Percentiles rank a stretch among this genome's conserved stretches.
Evolutionary conservation across 2,113 vertebrate genomes (phyloP).

Genomic region (Gadus macrocephalus): DNA sequence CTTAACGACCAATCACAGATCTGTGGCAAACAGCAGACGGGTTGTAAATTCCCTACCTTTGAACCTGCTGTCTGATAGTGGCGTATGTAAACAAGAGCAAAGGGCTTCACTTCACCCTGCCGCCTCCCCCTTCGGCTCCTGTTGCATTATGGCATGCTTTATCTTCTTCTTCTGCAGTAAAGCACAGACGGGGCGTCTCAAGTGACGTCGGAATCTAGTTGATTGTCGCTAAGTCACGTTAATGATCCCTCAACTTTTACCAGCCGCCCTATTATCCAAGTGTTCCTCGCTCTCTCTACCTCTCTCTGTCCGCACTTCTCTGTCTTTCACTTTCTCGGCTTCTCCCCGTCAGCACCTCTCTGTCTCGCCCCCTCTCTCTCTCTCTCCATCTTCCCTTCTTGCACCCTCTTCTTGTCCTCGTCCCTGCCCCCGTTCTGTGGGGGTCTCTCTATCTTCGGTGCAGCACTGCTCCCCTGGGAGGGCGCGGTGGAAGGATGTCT

Average conservation of each 20-base stretch:
- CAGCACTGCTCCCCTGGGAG: conserved; percentile 15
- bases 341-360: not conserved
- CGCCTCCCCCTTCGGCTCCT: conserved; percentile 35
- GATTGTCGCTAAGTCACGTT: too few species aligned
- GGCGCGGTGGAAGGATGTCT: not conserved
- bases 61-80: conserved; percentile 57
- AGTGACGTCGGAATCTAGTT: not conserved
- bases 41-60: conserved; percentile 59
- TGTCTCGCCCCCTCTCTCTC: conserved; percentile 3
- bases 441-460: conserved; percentile 24
- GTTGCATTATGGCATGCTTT: not conserved
- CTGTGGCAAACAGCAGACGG: conserved; percentile 1
- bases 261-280: conserved; percentile 12
- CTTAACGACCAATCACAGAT: conserved; percentile 16
- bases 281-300: conserved; percentile 13
- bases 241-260: not conserved
- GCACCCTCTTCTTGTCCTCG: conserved; percentile 1
- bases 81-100: conserved; percentile 52
- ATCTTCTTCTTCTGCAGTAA: conserved; percentile 2
- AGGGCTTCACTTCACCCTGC: conserved; percentile 39
- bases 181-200: conserved; percentile 11
- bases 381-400: conserved; percentile 4
- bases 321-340: not conserved
- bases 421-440: conserved; percentile 3
- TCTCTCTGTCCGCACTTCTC: conserved; percentile 21